phyloP scores from a whole-genome alignment of 2,888 invertebrate genomes.

The Heliconius hortense region DNA sequence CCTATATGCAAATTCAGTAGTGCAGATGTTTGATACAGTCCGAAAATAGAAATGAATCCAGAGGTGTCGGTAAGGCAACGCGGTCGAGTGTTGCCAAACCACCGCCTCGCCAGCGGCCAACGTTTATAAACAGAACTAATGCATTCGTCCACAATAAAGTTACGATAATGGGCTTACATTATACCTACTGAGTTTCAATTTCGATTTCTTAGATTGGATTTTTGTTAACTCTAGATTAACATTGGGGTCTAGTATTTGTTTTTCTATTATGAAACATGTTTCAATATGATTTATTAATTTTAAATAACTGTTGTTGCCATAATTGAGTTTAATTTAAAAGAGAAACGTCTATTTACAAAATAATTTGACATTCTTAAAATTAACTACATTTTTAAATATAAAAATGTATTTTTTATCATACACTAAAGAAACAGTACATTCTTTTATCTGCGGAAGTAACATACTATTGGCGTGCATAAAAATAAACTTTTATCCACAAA shows the following conservation, averaged over 20 bases:
- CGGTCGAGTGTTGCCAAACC: slow-evolving; percentile 41
- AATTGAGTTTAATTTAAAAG: too few species aligned
- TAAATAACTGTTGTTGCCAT: too few species aligned
- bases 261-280: neutral
- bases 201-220: slow-evolving; percentile 7
- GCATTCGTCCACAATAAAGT: slow-evolving; percentile 30
- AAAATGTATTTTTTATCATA: neutral
- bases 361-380: neutral
- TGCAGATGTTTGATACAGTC: slow-evolving; percentile 38
- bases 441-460: neutral
- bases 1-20: slow-evolving; percentile 18
- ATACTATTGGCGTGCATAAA: neutral
- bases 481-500: slow-evolving; percentile 20
- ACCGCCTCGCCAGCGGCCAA: slow-evolving; percentile 38
- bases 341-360: neutral
- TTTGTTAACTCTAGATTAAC: neutral
- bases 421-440: neutral
- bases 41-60: slow-evolving; percentile 46
- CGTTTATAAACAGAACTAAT: slow-evolving; percentile 37
- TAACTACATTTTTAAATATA: neutral
- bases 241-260: neutral
- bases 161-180: slow-evolving; percentile 18
- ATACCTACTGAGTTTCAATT: neutral
- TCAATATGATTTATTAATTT: too few species aligned
- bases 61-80: slow-evolving; percentile 40